Evolutionary conservation across 1,140 invertebrate species (phyloP), one percentile per base, ranked within the genome.

Genomic region (Melitaea cinxia): DNA sequence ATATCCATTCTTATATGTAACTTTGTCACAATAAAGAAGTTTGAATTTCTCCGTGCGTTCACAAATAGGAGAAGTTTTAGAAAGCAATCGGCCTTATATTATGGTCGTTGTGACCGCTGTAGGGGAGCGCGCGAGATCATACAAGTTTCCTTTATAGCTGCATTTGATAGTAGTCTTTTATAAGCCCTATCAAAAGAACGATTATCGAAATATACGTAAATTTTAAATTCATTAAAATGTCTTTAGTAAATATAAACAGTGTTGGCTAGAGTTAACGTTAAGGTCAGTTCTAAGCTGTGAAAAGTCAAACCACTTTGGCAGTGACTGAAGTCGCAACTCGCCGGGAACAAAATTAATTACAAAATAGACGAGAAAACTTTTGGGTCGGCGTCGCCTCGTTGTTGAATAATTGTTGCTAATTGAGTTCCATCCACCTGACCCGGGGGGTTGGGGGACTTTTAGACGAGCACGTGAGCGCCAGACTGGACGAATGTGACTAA

Each of bases 21-120:
- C 78, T 83, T 85, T 75, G 82, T 73, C 78, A 88, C 80, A 84
- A 86, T 86, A 84, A 88, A 88, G 82, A 84, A 88, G 83, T 88
- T 88, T 70, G 73, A 75, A 85, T 84, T 79, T 72, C 79, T 81
- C 71, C 70, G 79, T 72, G 71, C 75, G 68, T 75, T 73, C 83
- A 83, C 82, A 88, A 88, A 88, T 88, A 83, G 85, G 82, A 81
- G 81, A 88, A 88, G 80, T 86, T 88, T 85, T 82, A 83, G 83
- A 83, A 88, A 88, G 85, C 85, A 88, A 88, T 88, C 81, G 82
- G 78, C 83, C 83, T 86, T 88, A 88, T 86, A n/a, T n/a, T n/a
- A 86, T 88, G 85, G 83, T 83, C 85, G 85, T 86, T 86, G 85
- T 79, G 81, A 82, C 78, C 80, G 81, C 80, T 85, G 83, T 72